Evolutionary conservation across 2,797 vertebrate species (phyloP), one percentile per base, ranked within the genome.

Genomic region (Malacoctenus gilli): DNA sequence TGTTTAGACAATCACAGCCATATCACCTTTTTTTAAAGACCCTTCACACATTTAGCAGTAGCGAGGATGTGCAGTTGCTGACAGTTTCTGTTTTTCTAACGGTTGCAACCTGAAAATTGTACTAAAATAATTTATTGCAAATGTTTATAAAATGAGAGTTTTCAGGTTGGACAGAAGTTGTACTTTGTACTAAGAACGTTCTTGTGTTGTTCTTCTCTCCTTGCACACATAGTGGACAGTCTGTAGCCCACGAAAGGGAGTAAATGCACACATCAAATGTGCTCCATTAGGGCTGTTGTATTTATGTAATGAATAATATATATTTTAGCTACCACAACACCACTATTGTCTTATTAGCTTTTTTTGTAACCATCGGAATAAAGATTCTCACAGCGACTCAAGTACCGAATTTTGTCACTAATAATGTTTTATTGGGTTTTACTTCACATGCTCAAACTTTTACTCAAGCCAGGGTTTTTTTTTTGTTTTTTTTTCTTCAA

Each of bases 261-360:
- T 79, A 72, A 77, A 66, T 55, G 72, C 70, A 80, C 61, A n/a
- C 73, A 43, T 21, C 55, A 71, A 72, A 65, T 73, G 82, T 86
- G 82, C 75, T 74, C 65, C 63, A 56, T 85, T 82, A 80, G 82
- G 68, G 80, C 74, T 75, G 76, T 86, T 79, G 67, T 92, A 90
- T 92, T 90, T 92, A 91, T 88, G 82, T 91, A 85, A 87, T 75
- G 88, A 90, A 84, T 91, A 89, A 91, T 89, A 92, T 92, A 89
- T 85, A 89, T 91, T 91, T 92, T 92, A 92, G 90, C 68, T 75
- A 76, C 86, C 78, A 85, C 85, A 83, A 77, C 88, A 91, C 90
- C 92, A 92, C 90, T 91, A 89, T 91, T 90, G 91, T 92, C 90
- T 90, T 91, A 90, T 82, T 86, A 73, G 76, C 56, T 42, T 88